Evolutionary conservation across 2,797 vertebrate genomes (phyloP).

Genomic region (Corythornis leucogaster): DNA sequence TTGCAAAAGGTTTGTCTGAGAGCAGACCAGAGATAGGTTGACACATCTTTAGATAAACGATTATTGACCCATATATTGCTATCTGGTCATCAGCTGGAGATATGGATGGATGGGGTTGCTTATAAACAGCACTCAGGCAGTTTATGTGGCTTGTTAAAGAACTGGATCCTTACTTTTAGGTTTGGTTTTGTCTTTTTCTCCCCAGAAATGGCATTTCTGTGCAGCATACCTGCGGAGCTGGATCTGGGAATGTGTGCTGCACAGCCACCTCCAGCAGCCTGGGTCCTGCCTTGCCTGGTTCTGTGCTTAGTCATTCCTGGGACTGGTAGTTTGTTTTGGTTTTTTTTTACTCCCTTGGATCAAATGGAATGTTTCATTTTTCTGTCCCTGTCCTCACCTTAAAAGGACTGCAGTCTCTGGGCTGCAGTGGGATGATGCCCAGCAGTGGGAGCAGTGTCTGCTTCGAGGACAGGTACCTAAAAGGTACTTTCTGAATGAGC

Average conservation of each 20-base stretch:
- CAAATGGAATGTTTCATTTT: slow-evolving; percentile 6
- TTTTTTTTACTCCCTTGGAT: slow-evolving; percentile 8
- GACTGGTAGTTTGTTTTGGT: background rate
- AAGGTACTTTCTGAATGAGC: background rate
- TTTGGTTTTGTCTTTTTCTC: background rate
- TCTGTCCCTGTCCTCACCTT: background rate
- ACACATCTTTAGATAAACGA: slow-evolving; percentile 6
- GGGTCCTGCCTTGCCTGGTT: background rate
- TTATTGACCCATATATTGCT: slow-evolving; percentile 15
- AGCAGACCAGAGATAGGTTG: background rate
- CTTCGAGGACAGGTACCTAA: rapidly evolving
- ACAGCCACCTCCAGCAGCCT: background rate
- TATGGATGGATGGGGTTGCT: rapidly evolving
- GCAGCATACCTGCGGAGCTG: background rate
- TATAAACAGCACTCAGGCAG: background rate
- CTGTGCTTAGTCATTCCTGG: slow-evolving; percentile 36
- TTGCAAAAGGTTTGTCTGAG: slow-evolving; percentile 11
- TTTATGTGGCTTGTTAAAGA: background rate
- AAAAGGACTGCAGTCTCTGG: background rate
- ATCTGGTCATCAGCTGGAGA: background rate
- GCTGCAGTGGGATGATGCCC: background rate
- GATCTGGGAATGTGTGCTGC: background rate
- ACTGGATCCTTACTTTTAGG: background rate
- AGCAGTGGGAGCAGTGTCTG: rapidly evolving
- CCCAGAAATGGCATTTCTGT: background rate